Evolutionary conservation across 2,888 invertebrate species (phyloP), one percentile per base, ranked within the genome.

Genomic region (Drosophila cognata): DNA sequence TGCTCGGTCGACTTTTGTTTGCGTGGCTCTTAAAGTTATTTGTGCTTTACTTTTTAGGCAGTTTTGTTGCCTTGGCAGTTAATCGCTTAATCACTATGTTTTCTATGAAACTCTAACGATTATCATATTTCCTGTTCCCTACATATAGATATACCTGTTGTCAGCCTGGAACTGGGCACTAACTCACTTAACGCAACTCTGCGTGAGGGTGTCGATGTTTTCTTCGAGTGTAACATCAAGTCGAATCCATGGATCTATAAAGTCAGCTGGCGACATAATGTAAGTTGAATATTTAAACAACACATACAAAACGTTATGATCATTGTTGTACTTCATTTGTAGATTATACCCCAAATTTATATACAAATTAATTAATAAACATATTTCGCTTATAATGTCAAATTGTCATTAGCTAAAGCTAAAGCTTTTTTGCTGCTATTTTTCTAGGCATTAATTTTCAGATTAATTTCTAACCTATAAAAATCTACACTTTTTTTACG

Each of bases 171-270:
- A 91, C 94, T 98, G 81, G 97, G 97, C 5, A 97, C 97, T 81
- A 97, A 96, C 84, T 94, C 97, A 53, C 96, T 93, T 61, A 93
- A 97, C 91, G 96, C 97, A 2, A 95, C 95, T 82, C 97, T 98
- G 89, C 96, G 96, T 84, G 98, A 98, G 93, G 97, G 97, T 10
- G 97, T 97, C 72, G 98, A 98, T 92, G 97, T 98, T 16, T 97
- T 97, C 94, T 97, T 98, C 92, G 97, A 98, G 92, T 98, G 98
- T 94, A 97, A 96, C 92, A 97, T 98, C 89, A 96, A 96, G 92
- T 96, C 98, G 29, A 97, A 98, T 94, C 98, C 98, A 0, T 96
- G 96, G 95, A 95, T 96, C 62, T 95, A 95, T 92, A 95, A 95
- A 94, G 96, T 96, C 87, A 95, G 95, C 89, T 96, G 96, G 96